phyloP scores from a whole-genome alignment of 2,888 invertebrate species.

The Rambutsinella grinnellia region DNA sequence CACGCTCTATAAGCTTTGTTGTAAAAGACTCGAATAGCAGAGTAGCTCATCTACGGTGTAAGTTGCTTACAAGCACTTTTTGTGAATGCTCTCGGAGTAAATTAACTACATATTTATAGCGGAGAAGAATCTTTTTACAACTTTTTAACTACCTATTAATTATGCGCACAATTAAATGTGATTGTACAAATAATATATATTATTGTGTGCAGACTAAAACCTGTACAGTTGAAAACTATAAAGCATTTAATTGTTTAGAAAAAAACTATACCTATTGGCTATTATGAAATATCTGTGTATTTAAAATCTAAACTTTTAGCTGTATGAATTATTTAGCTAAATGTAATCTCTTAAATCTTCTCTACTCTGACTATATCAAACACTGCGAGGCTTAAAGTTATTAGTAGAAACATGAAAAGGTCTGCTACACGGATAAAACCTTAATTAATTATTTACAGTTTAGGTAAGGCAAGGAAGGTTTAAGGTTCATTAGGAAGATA shows the following conservation, averaged over 20 bases:
- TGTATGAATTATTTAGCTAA: too few species aligned
- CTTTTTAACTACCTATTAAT: background rate
- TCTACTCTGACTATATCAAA: too few species aligned
- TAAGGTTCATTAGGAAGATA: background rate
- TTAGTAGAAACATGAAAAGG: background rate
- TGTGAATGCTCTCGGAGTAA: constrained; percentile 40
- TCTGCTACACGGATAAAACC: too few species aligned
- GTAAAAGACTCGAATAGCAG: constrained; percentile 14
- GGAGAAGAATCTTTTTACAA: background rate
- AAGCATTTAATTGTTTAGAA: too few species aligned
- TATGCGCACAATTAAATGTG: constrained; percentile 5
- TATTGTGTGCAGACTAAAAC: background rate
- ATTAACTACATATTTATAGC: background rate
- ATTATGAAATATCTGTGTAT: too few species aligned
- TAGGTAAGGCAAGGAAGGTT: constrained; percentile 50
- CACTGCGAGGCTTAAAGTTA: too few species aligned
- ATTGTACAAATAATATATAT: background rate
- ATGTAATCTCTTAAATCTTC: background rate
- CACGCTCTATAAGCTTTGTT: constrained; percentile 41
- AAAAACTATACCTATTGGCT: too few species aligned
- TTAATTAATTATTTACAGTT: constrained; percentile 2
- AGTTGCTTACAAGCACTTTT: constrained; percentile 45
- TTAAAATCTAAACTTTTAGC: too few species aligned
- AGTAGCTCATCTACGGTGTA: constrained; percentile 40
- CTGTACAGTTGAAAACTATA: background rate